phyloP scores from a whole-genome alignment of 1,140 invertebrate species.

The Sweltsa coloradensis region DNA sequence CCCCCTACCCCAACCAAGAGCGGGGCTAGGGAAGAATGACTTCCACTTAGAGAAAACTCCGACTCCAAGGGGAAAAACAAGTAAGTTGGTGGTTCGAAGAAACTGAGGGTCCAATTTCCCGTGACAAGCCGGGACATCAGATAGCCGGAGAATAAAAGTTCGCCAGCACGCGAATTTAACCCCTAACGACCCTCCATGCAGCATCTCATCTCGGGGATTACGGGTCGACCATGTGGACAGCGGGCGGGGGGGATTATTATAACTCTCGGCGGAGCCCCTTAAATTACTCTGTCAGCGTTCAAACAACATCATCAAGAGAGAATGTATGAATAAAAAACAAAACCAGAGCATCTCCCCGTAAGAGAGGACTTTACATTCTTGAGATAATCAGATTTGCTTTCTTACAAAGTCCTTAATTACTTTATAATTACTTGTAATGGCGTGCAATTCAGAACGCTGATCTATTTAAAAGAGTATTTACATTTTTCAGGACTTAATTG shows the following conservation, averaged over 20 bases:
- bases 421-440: too few species aligned
- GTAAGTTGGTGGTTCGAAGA: background rate
- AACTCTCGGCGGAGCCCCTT: too few species aligned
- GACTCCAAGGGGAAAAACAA: background rate
- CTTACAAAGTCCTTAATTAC: too few species aligned
- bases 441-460: too few species aligned
- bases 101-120: constrained; percentile 10
- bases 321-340: background rate
- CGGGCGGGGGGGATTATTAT: background rate
- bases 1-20: too few species aligned
- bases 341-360: background rate
- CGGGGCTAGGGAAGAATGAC: background rate
- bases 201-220: constrained; percentile 10
- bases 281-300: too few species aligned
- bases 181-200: constrained; percentile 4
- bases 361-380: too few species aligned
- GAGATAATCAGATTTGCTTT: too few species aligned
- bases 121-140: constrained; percentile 5
- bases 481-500: too few species aligned
- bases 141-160: constrained; percentile 1
- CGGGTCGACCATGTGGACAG: background rate
- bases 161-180: constrained; percentile 7
- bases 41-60: background rate
- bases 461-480: too few species aligned
- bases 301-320: too few species aligned